Percentiles rank a stretch among this genome's conserved stretches.
Evolutionary conservation across 2,113 vertebrate genomes (phyloP).

Genomic region (Syrmaticus mikado): DNA sequence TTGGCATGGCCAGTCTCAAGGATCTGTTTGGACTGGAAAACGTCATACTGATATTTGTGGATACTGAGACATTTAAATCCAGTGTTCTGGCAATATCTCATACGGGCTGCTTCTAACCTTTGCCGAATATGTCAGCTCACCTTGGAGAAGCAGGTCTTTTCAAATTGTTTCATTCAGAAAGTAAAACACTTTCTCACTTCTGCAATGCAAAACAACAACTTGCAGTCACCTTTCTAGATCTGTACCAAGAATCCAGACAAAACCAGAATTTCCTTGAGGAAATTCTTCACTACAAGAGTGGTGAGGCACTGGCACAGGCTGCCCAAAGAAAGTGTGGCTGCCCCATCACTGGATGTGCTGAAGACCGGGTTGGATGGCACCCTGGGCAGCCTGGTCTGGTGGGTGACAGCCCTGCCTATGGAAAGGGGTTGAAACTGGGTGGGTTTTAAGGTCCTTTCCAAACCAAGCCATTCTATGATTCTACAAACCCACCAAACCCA

Average conservation of each 20-base stretch:
- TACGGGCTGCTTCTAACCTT: neutral
- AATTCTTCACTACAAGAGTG: too few species aligned
- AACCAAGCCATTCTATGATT: neutral
- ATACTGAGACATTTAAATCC: accelerated
- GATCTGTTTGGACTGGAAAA: neutral
- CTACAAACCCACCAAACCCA: neutral
- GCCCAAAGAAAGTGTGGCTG: neutral
- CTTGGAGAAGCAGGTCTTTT: neutral
- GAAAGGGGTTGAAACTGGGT: neutral
- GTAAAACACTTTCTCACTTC: neutral
- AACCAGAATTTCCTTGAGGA: neutral
- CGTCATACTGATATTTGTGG: neutral
- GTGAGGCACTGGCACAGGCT: neutral
- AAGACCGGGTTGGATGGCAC: neutral
- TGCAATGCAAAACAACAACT: neutral
- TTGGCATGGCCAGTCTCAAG: neutral
- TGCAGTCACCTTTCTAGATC: neutral
- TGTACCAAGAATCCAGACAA: neutral
- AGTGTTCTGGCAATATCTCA: neutral
- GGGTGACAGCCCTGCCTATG: neutral
- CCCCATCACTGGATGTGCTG: neutral
- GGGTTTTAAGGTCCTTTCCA: neutral
- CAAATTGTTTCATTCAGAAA: neutral
- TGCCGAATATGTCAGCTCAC: neutral
- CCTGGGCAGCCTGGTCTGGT: neutral